These are phyloP conservation scores for Stenodema calcarata DNA, from an alignment of 2,888 invertebrate genomes.

Conservation along the genomic window DNA sequence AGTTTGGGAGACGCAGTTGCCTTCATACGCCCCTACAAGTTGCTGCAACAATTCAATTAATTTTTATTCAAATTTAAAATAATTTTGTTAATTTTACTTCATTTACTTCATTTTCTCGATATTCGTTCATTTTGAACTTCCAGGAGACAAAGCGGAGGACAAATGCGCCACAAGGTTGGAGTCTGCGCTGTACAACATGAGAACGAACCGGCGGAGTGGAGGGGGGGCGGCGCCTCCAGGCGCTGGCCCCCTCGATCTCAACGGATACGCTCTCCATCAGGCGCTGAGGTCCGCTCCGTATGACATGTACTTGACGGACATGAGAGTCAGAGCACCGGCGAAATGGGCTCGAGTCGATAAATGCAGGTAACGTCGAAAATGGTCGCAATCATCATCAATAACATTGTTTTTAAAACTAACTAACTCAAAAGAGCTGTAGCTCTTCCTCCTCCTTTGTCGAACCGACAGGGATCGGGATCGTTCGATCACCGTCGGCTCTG, in stretches of 20 bases:
- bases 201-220: conserved; percentile 26
- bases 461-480: too few species aligned
- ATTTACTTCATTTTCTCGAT: not conserved
- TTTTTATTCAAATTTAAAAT: too few species aligned
- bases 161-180: conserved; percentile 24
- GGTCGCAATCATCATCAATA: too few species aligned
- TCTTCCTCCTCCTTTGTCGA: too few species aligned
- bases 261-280: conserved; percentile 71
- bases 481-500: too few species aligned
- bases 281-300: conserved; percentile 69
- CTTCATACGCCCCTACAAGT: too few species aligned
- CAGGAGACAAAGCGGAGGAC: conserved; percentile 28
- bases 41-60: too few species aligned
- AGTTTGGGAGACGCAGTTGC: too few species aligned
- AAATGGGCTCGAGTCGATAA: conserved; percentile 67
- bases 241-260: conserved; percentile 60
- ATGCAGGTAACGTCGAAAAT: too few species aligned
- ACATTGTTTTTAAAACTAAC: too few species aligned
- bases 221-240: not conserved
- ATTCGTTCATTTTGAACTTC: not conserved
- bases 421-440: too few species aligned
- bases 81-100: too few species aligned
- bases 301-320: conserved; percentile 74
- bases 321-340: conserved; percentile 73
- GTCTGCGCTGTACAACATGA: conserved; percentile 9